These are phyloP conservation scores for Mycalesis mineus DNA, from an alignment of 2,888 invertebrate species.

Conservation along the genomic window DNA sequence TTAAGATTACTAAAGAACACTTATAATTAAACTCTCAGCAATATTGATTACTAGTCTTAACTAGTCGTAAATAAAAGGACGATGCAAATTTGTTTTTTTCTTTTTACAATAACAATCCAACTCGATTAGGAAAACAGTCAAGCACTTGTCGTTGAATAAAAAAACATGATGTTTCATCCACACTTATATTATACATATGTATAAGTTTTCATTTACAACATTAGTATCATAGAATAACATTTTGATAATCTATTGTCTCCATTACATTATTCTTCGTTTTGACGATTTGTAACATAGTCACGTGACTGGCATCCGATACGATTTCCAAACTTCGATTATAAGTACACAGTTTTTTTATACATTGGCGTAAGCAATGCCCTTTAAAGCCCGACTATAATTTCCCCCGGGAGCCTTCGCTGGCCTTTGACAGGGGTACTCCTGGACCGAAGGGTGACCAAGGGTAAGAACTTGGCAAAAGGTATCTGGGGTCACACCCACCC, in stretches of 20 bases:
- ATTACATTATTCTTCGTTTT: constrained; percentile 12
- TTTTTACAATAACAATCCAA: too few relatives aligned
- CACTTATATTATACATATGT: too few relatives aligned
- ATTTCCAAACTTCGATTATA: constrained; percentile 60
- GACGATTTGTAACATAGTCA: constrained; percentile 38
- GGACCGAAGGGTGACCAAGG: constrained; percentile 64
- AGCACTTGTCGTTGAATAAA: too few relatives aligned
- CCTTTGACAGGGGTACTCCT: constrained; percentile 72
- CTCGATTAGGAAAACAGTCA: too few relatives aligned
- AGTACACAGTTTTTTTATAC: constrained; percentile 67
- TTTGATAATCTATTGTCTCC: neutral
- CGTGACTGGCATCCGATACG: constrained; percentile 61
- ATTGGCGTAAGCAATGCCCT: constrained; percentile 72
- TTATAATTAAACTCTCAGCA: too few relatives aligned
- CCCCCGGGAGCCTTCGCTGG: constrained; percentile 67
- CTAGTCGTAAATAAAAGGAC: too few relatives aligned
- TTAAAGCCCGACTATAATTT: constrained; percentile 79
- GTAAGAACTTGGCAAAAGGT: constrained; percentile 64
- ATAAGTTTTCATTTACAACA: too few relatives aligned
- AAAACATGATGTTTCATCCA: too few relatives aligned
- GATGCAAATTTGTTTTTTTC: too few relatives aligned
- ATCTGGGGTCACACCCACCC: constrained; percentile 66
- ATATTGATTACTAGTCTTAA: too few relatives aligned
- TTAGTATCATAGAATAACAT: too few relatives aligned
- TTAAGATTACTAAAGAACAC: too few relatives aligned